Evolutionary conservation across 2,797 vertebrate genomes (phyloP), one percentile per base, ranked within the genome.

Genomic region (Picus viridis): DNA sequence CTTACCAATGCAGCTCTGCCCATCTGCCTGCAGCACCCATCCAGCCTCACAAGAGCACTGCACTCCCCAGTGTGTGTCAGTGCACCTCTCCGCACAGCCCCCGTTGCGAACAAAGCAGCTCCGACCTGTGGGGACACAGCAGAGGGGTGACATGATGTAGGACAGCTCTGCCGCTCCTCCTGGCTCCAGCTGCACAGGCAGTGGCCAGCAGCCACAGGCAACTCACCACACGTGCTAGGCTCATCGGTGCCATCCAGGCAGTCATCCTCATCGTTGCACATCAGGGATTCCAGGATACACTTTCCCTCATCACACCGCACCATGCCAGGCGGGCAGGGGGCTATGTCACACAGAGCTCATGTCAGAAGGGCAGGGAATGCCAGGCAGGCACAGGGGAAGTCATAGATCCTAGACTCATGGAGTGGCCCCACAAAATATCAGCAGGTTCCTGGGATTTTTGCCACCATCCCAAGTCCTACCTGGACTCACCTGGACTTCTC

Each of bases 201-300:
- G 45, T 2, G 34, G 51, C 39, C 49, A 32, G 57, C 53, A 80
- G 23, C 67, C n/a, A 0, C 8, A 1, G 0, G 0, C 12, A 9
- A 57, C 80, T 82, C 91, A 98, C 98, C 98, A 3, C 99, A 99
- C 0, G 98, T 98, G 27, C 90, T 47, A 6, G 98, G 98, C 83
- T 99, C 99, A 22, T 99, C 98, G 0, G 98, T 98, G 39, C 98
- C 97, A 12, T 99, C 98, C 7, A 97, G 86, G 83, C 99, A 99
- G 65, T 98, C 98, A 11, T 94, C 14, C 43, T 94, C 83, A 3
- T 98, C 97, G 11, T 99, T 98, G 77, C 99, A 99, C 91, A 97
- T 97, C 87, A 98, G 74, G 10, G 97, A 95, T 75, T 97, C 94
- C 75, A 97, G 91, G 70, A 99, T 86, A 93, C 99, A 99, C 10